Base-by-base conservation (phyloP, 1,140 invertebrate species). In the Drosophila sucinea region DNA sequence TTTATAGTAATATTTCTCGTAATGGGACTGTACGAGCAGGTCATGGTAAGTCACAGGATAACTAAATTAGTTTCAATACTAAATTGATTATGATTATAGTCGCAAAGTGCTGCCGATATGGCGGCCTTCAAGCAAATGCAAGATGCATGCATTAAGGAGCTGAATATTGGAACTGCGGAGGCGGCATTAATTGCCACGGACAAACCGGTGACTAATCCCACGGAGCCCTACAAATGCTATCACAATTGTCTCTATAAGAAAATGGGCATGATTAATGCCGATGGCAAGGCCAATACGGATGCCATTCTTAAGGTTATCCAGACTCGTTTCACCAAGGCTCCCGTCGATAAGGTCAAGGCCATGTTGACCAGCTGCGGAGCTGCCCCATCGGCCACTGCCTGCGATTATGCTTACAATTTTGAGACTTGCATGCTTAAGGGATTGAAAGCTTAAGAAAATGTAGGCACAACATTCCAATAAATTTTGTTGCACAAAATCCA, bases 171-270 rank as follows among this genome's bases (percentile, higher is more conserved):
- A 0, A 70, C 60, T 0, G 54, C 29, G 0, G 85, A 81, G 17
- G 84, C 68, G 2, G 29, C 55, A 0, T 54, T 61, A 17, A 64
- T 89, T 6, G n/a, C 32, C 17, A 60, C 41, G 8, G 67, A 89
- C 25, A 89, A 84, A 51, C 61, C 60, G 7, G 81, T 90, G 23
- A 0, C 64, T 6, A 84, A 76, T 73, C 68, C 73, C 7, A 77
- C 81, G 11, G 70, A 78, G 58, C 40, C 66, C 3, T 73, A 69
- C 30, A 89, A 89, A 33, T 89, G 84, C 58, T 90, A 61, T 11
- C 81, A 90, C n/a, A 78, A 41, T 8, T 89, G 84, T 11, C 55
- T 89, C n/a, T 89, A 90, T 47, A 73, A 90, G 56, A 90, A 84
- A 17, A 7, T 90, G 69, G 81, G 84, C 6, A 61, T 89, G 4